phyloP scores from a whole-genome alignment of 2,113 vertebrate genomes.

The Paedocypris sp. region DNA sequence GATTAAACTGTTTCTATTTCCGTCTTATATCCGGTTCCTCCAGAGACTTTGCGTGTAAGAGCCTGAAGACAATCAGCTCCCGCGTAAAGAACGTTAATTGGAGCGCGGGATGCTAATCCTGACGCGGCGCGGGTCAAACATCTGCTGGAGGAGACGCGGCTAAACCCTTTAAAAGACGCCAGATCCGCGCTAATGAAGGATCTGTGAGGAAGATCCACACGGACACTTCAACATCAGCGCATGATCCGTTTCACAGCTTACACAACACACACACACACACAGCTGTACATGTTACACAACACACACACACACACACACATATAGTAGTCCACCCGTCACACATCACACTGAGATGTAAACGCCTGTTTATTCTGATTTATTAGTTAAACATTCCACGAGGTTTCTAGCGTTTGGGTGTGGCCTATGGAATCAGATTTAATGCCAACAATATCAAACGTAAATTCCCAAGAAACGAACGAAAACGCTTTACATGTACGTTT shows the following conservation, averaged over 20 bases:
- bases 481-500: no score
- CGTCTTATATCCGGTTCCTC: background rate
- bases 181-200: background rate
- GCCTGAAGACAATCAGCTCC: background rate
- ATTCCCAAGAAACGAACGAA: no score
- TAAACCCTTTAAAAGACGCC: background rate
- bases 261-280: background rate
- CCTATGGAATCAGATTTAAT: no score
- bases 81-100: conserved; percentile 8
- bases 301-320: no score
- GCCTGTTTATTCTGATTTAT: no score
- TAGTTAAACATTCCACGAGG: no score
- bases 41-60: background rate
- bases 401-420: no score
- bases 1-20: background rate
- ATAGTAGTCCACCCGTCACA: no score
- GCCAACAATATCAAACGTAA: no score
- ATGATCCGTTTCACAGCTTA: conserved; percentile 1
- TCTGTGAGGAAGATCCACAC: background rate
- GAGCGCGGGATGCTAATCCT: conserved; percentile 5
- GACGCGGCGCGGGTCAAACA: background rate
- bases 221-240: background rate
- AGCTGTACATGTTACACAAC: no score
- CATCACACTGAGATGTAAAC: no score
- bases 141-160: conserved; percentile 5